Conservation (phyloP, 1,140 invertebrate genomes). For the Andricus grossulariae region DNA sequence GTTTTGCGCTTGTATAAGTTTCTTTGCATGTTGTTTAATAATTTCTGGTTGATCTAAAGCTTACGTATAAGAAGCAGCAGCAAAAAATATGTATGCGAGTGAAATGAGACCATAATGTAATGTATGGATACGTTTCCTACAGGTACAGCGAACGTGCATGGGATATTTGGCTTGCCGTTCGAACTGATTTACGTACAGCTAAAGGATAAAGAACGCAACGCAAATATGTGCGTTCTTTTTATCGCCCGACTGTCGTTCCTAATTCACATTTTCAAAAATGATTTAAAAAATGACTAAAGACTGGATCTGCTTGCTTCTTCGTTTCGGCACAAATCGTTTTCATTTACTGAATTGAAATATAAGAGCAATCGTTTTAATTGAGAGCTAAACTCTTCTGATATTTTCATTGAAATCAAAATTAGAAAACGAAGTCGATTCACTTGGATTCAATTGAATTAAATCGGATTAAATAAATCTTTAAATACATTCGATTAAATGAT, state of each 20-base stretch:
- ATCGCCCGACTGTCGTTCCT: slow-evolving; percentile 13
- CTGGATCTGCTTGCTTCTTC: not conserved
- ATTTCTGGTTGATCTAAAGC: slow-evolving; percentile 62
- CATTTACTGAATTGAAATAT: not conserved
- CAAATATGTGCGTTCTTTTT: slow-evolving; percentile 25
- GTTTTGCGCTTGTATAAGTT: slow-evolving; percentile 47
- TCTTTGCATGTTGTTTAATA: slow-evolving; percentile 46
- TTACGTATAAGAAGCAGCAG: slow-evolving; percentile 71
- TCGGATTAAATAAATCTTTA: no score
- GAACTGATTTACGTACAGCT: slow-evolving; percentile 36
- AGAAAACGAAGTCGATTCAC: not conserved
- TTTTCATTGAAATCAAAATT: not conserved
- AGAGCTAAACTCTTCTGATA: no score
- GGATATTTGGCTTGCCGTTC: slow-evolving; percentile 52
- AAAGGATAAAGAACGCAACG: slow-evolving; percentile 22
- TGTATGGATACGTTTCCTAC: slow-evolving; percentile 64
- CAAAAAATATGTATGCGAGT: slow-evolving; percentile 51
- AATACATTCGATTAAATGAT: not conserved
- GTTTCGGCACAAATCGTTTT: not conserved
- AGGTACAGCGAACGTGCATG: slow-evolving; percentile 72
- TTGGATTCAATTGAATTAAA: no score
- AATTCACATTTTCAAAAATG: not conserved
- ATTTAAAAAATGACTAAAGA: not conserved
- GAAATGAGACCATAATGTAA: slow-evolving; percentile 35
- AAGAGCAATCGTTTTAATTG: no score